Percentiles rank a stretch among this genome's conserved stretches.
Evolutionary conservation across 2,888 invertebrate genomes (phyloP).

Genomic region (Halictus quadricinctus): DNA sequence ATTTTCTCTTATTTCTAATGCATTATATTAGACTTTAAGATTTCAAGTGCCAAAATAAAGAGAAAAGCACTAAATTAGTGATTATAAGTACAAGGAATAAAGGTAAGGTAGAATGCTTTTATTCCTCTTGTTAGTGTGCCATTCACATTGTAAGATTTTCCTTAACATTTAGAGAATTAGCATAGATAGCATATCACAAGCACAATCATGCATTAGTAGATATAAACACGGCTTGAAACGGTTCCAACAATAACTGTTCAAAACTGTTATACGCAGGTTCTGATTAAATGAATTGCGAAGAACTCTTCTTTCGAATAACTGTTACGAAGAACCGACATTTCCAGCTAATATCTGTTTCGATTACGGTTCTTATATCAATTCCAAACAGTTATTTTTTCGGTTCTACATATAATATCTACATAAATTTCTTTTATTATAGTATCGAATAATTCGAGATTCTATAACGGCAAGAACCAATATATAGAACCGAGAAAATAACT

Average conservation of each 20-base stretch:
- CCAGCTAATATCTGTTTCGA: neutral
- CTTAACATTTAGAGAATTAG: conserved; percentile 11
- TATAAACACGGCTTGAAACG: conserved; percentile 11
- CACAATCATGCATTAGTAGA: conserved; percentile 29
- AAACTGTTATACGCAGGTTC: neutral
- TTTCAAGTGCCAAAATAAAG: conserved; percentile 41
- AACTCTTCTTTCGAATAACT: neutral
- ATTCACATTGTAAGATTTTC: conserved; percentile 24
- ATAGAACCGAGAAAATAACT: no score
- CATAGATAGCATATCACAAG: neutral
- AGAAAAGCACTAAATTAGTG: conserved; percentile 72
- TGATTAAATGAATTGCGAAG: neutral
- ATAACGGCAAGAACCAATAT: no score
- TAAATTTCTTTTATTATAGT: no score
- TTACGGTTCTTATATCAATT: neutral
- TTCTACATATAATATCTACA: no score
- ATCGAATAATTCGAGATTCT: no score
- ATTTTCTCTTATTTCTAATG: conserved; percentile 23
- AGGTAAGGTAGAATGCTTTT: conserved; percentile 71
- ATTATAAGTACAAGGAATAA: conserved; percentile 61
- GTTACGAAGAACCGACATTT: neutral
- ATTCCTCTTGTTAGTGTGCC: conserved; percentile 31
- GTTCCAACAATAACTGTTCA: neutral
- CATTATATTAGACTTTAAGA: conserved; percentile 10
- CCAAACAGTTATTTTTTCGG: neutral